Evolutionary conservation across 2,888 invertebrate genomes (phyloP).

Genomic region (Chymomyza fuscimana): DNA sequence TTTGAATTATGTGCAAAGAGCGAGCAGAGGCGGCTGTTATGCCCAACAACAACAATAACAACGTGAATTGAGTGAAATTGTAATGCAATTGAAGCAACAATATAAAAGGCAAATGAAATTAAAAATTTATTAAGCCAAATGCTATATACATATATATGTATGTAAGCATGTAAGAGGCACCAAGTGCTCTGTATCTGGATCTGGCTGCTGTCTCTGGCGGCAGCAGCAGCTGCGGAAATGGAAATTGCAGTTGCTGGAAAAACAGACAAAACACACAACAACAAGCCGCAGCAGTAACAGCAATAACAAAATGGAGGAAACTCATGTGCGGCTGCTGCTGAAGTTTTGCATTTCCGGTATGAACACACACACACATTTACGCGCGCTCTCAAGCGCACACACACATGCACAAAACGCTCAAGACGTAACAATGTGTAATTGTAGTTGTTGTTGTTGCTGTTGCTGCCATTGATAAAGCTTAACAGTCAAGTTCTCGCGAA

Average conservation of each 20-base stretch:
- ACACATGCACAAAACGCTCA: slow-evolving; percentile 29
- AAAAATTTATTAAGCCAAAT: slow-evolving; percentile 67
- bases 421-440: slow-evolving; percentile 5
- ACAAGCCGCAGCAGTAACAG: not conserved
- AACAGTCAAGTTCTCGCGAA: slow-evolving; percentile 32
- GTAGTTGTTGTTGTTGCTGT: slow-evolving; percentile 56
- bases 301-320: not conserved
- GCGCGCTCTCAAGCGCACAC: slow-evolving; percentile 4
- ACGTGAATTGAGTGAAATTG: slow-evolving; percentile 38
- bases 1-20: not conserved
- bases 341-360: slow-evolving; percentile 77
- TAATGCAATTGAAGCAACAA: slow-evolving; percentile 60
- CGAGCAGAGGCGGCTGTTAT: not conserved
- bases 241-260: not conserved
- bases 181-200: too few species aligned
- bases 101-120: slow-evolving; percentile 64
- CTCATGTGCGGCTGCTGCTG: slow-evolving; percentile 45
- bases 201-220: not conserved
- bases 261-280: not conserved
- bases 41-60: slow-evolving; percentile 3
- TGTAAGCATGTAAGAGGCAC: too few species aligned
- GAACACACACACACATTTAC: slow-evolving; percentile 49
- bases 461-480: slow-evolving; percentile 52
- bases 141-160: slow-evolving; percentile 18
- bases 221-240: slow-evolving; percentile 7